Evolutionary conservation across 2,888 invertebrate species (phyloP).

Genomic region (Acanthosepion esculentum): DNA sequence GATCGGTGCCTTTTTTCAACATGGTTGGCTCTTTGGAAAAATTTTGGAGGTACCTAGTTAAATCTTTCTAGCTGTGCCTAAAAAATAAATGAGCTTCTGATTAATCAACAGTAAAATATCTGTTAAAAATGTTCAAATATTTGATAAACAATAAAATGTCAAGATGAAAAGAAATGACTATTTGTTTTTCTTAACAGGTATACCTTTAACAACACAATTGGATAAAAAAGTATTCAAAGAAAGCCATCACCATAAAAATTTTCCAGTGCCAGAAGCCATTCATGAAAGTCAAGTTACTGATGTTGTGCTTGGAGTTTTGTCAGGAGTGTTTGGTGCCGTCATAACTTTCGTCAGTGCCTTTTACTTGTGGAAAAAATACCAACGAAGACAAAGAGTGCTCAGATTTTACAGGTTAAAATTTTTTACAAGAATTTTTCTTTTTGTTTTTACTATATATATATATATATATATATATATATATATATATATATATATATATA

Average conservation of each 20-base stretch:
- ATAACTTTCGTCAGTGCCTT: constrained; percentile 42
- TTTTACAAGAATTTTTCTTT: background rate
- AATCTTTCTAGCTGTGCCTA: too few relatives aligned
- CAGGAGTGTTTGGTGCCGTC: constrained; percentile 2
- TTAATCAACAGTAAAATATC: too few relatives aligned
- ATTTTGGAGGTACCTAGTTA: too few relatives aligned
- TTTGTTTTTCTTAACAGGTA: background rate
- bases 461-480: too few relatives aligned
- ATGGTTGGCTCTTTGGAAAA: too few relatives aligned
- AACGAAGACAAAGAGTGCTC: constrained; percentile 34
- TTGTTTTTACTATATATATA: too few relatives aligned
- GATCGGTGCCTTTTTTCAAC: too few relatives aligned
- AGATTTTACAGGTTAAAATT: constrained; percentile 44
- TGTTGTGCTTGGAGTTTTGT: constrained; percentile 42
- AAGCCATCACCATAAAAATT: background rate
- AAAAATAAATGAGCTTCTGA: too few relatives aligned
- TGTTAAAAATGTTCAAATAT: too few relatives aligned
- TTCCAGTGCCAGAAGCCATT: background rate
- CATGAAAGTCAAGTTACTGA: constrained; percentile 44
- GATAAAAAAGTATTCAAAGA: background rate
- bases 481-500: too few relatives aligned
- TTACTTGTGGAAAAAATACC: constrained; percentile 47
- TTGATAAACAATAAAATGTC: too few relatives aligned
- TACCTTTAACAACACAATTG: background rate
- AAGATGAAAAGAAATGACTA: background rate